These are phyloP conservation scores for Melanotaenia nigrans DNA, from an alignment of 2,797 vertebrate species.

Conservation along the genomic window DNA sequence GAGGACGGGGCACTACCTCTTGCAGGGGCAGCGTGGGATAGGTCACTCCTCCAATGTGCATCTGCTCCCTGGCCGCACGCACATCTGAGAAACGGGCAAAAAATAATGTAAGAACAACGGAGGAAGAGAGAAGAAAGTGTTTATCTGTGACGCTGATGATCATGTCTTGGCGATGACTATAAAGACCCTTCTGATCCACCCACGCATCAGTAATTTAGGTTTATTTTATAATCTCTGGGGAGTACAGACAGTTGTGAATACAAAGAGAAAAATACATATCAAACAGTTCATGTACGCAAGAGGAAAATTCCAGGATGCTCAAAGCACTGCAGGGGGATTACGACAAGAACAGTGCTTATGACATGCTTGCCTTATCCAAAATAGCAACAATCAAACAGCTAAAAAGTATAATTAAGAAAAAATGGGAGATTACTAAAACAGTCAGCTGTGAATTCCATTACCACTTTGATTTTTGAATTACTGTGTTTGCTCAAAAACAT, in stretches of 20 bases:
- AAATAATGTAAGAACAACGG: conserved; percentile 25
- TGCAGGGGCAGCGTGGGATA: conserved; percentile 93
- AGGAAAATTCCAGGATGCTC: conserved; percentile 39
- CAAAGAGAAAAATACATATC: conserved; percentile 55
- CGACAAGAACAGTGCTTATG: conserved; percentile 34
- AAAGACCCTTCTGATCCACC: conserved; percentile 81
- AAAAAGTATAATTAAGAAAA: conserved; percentile 28
- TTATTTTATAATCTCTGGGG: conserved; percentile 65
- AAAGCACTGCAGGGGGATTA: conserved; percentile 40
- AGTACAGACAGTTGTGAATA: conserved; percentile 55
- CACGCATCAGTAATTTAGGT: conserved; percentile 70
- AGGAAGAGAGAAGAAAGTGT: conserved; percentile 48
- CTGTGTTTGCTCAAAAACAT: conserved; percentile 52
- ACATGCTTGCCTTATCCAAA: conserved; percentile 43
- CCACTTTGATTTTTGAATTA: conserved; percentile 51
- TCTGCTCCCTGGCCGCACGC: conserved; percentile 95
- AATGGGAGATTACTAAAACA: conserved; percentile 29
- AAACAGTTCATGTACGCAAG: conserved; percentile 38
- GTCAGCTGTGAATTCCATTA: conserved; percentile 48
- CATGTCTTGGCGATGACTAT: conserved; percentile 74
- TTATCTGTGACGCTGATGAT: conserved; percentile 61
- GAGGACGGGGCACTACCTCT: conserved; percentile 84
- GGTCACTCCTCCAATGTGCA: conserved; percentile 91
- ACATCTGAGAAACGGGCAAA: conserved; percentile 84
- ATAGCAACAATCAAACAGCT: conserved; percentile 46